phyloP scores from a whole-genome alignment of 2,888 invertebrate species.

The Idaea straminata region DNA sequence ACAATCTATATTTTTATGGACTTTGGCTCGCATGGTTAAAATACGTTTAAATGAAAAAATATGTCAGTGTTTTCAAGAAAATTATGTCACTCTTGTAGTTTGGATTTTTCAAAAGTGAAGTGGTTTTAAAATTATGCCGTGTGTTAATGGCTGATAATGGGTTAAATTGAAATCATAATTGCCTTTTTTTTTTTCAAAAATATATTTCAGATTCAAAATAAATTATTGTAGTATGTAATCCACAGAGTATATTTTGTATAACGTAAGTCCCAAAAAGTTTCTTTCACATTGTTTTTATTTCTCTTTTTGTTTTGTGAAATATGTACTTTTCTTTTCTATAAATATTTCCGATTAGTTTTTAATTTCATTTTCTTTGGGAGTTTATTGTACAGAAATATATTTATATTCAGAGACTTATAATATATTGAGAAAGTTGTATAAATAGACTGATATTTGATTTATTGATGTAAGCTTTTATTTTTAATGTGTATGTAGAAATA shows the following conservation, averaged over 20 bases:
- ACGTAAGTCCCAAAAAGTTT: background rate
- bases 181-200: too few relatives aligned
- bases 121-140: too few relatives aligned
- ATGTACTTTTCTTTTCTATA: constrained; percentile 15
- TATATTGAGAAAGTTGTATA: constrained; percentile 42
- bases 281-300: background rate
- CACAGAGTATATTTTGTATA: background rate
- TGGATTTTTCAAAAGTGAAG: too few relatives aligned
- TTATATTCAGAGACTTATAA: constrained; percentile 42
- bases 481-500: constrained; percentile 46
- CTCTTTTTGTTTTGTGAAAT: too few relatives aligned
- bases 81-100: too few relatives aligned
- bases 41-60: too few relatives aligned
- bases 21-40: too few relatives aligned
- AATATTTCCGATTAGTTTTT: constrained; percentile 20
- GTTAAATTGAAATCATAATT: too few relatives aligned
- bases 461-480: constrained; percentile 39
- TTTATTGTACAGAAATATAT: constrained; percentile 29
- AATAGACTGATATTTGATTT: constrained; percentile 48
- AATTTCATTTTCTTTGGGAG: constrained; percentile 17
- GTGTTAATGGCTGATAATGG: too few relatives aligned
- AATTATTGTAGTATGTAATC: background rate
- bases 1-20: too few relatives aligned
- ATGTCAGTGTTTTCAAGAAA: too few relatives aligned
- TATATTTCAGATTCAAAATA: background rate